Base-by-base conservation (phyloP, 2,113 vertebrate species). In the Microcebus griseorufus region DNA sequence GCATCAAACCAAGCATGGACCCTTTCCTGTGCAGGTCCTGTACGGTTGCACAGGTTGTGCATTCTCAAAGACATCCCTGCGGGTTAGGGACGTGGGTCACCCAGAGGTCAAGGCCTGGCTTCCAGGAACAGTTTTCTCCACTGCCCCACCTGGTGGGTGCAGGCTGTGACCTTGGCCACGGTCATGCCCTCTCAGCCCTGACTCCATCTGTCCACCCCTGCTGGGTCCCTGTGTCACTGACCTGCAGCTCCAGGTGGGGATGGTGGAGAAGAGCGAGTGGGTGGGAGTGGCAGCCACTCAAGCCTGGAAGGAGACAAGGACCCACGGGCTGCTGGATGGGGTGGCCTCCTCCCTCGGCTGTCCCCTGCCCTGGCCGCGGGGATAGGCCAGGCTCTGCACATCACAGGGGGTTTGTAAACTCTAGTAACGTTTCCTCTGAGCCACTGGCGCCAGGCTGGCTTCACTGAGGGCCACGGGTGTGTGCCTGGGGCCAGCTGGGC, bases 171-270 rank as follows among this genome's bases (percentile, higher is more conserved):
- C 3, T 27, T 69, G 25, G 27, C 53, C 18, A 0, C 75, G 34
- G 9, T 27, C 11, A 1, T 69, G 45, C 2, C 53, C 64, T 69
- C 45, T 90, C 70, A 78, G 55, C 72, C 48, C 27, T 88, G 60
- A 69, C 37, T 53, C 39, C 18, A 1, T 78, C 42, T n/a, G 3
- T 22, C 69, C 18, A 13, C 39, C 76, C 67, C 23, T 9, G 58
- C 60, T 32, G 72, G 78, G 48, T 53, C 51, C 90, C 87, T 9
- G 1, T 60, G 27, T 96, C 80, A 93, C 95, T 97, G 83, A 96
- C 92, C 92, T 97, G 83, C 1, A 42, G 70, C 72, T 91, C 58
- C 65, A 13, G 48, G 9, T 48, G 48, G 34, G 82, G 42, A 65
- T 39, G n/a, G 60, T 37, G 51, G 37, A 70, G 53, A 83, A 60